These are phyloP conservation scores for Bembecia ichneumoniformis DNA, from an alignment of 2,888 invertebrate genomes.

Conservation along the genomic window DNA sequence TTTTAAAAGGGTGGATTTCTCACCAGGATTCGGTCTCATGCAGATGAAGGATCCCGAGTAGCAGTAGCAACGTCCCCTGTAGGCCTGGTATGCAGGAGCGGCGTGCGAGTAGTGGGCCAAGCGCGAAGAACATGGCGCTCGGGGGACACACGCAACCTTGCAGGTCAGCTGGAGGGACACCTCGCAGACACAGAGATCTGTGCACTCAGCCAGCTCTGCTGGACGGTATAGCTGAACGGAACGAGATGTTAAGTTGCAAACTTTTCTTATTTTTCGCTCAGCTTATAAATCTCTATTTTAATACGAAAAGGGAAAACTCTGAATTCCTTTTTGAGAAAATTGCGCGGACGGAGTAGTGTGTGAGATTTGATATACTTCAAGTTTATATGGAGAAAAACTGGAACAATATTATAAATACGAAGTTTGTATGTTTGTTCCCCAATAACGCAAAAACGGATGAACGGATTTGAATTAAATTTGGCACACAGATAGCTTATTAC, in stretches of 20 bases:
- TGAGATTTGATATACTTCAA: too few relatives aligned
- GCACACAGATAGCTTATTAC: too few relatives aligned
- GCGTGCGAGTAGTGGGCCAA: slow-evolving; percentile 92
- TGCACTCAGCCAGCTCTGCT: slow-evolving; percentile 87
- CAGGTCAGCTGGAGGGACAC: slow-evolving; percentile 83
- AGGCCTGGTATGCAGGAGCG: slow-evolving; percentile 91
- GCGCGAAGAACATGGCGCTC: slow-evolving; percentile 89
- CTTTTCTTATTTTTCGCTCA: too few relatives aligned
- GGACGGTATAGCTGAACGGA: slow-evolving; percentile 81
- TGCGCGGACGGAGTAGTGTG: too few relatives aligned
- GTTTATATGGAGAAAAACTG: too few relatives aligned
- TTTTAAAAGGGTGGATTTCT: slow-evolving; percentile 4
- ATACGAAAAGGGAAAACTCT: too few relatives aligned
- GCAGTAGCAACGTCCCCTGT: slow-evolving; percentile 89
- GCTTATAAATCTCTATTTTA: too few relatives aligned
- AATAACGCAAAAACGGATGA: too few relatives aligned
- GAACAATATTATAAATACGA: too few relatives aligned
- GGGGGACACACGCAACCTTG: slow-evolving; percentile 89
- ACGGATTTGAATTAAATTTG: too few relatives aligned
- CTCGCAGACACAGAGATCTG: slow-evolving; percentile 90
- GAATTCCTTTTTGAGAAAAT: too few relatives aligned
- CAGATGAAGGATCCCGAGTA: slow-evolving; percentile 94
- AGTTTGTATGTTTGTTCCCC: too few relatives aligned
- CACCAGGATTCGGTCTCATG: slow-evolving; percentile 82
- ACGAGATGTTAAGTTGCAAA: background rate